Conservation (phyloP, 2,888 invertebrate genomes). For the Hymenopus coronatus region DNA sequence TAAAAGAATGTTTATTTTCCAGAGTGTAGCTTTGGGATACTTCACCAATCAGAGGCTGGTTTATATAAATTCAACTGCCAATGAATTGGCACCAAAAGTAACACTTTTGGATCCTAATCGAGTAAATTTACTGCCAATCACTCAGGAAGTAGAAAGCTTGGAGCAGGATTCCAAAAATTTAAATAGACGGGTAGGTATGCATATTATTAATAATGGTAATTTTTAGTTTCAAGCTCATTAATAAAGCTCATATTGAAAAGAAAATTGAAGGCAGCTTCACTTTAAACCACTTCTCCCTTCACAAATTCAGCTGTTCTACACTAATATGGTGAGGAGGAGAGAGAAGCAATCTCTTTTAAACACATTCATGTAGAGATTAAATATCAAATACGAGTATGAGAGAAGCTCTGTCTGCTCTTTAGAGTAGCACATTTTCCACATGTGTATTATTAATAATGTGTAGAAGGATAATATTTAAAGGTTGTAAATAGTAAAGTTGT, state of each 20-base stretch:
- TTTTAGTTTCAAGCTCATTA: neutral
- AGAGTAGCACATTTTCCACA: neutral
- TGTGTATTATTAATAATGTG: neutral
- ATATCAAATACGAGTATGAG: too few relatives aligned
- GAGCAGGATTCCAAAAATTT: constrained; percentile 58
- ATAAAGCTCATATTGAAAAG: too few relatives aligned
- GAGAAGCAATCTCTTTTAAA: too few relatives aligned
- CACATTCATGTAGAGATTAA: too few relatives aligned
- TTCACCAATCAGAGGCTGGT: constrained; percentile 82
- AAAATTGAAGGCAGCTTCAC: too few relatives aligned
- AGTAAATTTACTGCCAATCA: constrained; percentile 63
- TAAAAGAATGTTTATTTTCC: constrained; percentile 37
- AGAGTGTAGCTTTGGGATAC: constrained; percentile 80
- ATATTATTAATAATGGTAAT: neutral
- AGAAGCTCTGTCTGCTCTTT: too few relatives aligned
- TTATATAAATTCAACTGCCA: constrained; percentile 73
- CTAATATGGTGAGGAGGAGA: too few relatives aligned
- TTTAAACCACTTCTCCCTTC: too few relatives aligned
- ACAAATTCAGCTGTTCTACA: too few relatives aligned
- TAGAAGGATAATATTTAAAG: neutral
- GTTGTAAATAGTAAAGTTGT: neutral
- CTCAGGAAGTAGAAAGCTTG: constrained; percentile 48
- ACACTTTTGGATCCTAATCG: constrained; percentile 62
- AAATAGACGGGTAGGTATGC: constrained; percentile 50
- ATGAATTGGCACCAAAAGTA: constrained; percentile 65